phyloP scores from a whole-genome alignment of 2,797 vertebrate genomes.

The Melanitta fusca region DNA sequence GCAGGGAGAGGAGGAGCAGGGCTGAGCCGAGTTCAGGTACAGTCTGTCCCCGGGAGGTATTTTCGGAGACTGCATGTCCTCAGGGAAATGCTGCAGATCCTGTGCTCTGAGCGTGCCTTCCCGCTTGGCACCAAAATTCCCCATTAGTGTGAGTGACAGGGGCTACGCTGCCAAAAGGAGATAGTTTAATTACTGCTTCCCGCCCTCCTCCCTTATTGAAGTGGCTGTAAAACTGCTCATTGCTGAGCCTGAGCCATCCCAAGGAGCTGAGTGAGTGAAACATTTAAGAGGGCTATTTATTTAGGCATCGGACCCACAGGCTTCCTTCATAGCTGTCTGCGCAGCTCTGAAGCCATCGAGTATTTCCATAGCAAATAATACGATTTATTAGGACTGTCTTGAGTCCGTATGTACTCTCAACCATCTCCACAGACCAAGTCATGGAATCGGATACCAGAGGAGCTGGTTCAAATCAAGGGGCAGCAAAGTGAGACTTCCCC shows the following conservation, averaged over 20 bases:
- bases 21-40: neutral
- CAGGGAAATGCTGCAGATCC: neutral
- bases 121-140: neutral
- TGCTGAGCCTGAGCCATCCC: conserved; percentile 38
- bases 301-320: conserved; percentile 22
- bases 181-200: conserved; percentile 58
- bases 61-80: neutral
- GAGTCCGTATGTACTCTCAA: neutral
- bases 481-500: neutral
- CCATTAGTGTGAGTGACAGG: neutral
- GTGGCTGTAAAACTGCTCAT: conserved; percentile 46
- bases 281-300: conserved; percentile 46
- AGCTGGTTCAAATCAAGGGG: neutral
- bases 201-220: conserved; percentile 32
- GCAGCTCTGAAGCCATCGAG: neutral
- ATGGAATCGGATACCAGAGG: neutral
- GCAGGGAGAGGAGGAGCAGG: neutral
- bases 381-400: neutral
- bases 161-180: neutral
- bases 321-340: conserved; percentile 4
- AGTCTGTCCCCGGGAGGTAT: neutral
- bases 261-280: conserved; percentile 24
- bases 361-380: conserved; percentile 23
- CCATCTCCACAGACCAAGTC: neutral
- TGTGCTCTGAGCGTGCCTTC: neutral